Conservation (phyloP, 2,113 vertebrate genomes). For the Cercopithecus mona region DNA sequence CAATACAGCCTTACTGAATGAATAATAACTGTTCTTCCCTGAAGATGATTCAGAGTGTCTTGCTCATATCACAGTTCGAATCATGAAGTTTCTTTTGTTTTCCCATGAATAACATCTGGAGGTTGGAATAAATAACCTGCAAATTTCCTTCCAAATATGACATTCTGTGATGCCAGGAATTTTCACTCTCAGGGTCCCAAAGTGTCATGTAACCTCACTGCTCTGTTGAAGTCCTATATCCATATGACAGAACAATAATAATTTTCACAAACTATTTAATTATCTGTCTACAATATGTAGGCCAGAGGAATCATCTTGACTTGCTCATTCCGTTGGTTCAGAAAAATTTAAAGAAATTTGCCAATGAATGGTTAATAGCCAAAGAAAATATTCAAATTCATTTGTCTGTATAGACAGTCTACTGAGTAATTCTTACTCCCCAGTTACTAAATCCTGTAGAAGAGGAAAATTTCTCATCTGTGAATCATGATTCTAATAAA, state of each 20-base stretch:
- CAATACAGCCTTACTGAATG: conserved; percentile 18
- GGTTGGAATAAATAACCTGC: conserved; percentile 35
- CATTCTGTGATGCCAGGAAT: conserved; percentile 30
- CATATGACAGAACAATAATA: not conserved
- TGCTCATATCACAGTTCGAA: conserved; percentile 46
- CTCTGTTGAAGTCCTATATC: not conserved
- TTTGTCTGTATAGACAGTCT: conserved; percentile 50
- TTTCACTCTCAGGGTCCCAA: not conserved
- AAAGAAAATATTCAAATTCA: not conserved
- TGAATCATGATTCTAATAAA: conserved; percentile 76
- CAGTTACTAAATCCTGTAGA: conserved; percentile 49
- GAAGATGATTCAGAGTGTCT: conserved; percentile 67
- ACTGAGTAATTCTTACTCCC: conserved; percentile 62
- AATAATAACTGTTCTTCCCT: conserved; percentile 54
- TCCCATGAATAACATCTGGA: conserved; percentile 34
- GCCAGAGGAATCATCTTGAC: conserved; percentile 14
- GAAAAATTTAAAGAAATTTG: not conserved
- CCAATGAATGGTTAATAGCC: conserved; percentile 38
- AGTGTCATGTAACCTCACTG: not conserved
- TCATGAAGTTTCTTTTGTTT: conserved; percentile 53
- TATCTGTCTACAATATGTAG: not conserved
- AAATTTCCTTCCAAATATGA: conserved; percentile 13
- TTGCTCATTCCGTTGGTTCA: not conserved
- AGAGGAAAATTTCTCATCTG: conserved; percentile 72
- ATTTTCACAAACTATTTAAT: not conserved